Base-by-base conservation (phyloP, 1,140 invertebrate species). In the Phthorimaea operculella region DNA sequence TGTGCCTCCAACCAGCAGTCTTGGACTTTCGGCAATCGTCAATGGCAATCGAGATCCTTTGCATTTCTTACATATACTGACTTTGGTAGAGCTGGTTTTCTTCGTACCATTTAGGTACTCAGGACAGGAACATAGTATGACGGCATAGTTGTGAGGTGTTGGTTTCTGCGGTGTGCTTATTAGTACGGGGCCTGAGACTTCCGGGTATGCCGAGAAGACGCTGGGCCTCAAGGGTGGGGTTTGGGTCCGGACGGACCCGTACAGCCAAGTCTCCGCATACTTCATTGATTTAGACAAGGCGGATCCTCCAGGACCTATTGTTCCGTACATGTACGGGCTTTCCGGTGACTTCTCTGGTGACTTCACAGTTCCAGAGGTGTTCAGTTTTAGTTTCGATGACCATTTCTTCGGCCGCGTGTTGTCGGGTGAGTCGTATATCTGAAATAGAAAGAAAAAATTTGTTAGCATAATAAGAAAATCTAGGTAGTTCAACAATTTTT, bases 181-280 rank as follows among this genome's bases (percentile, higher is more conserved):
- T 55, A 87, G 66, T 17, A 88, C 83, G 33, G 88, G 87, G 18
- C 88, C 86, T 52, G 89, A 74, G 15, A 89, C 83, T 48, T 90
- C 85, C 4, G 87, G 78, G 52, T 87, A 87, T 56, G 87, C 83
- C 36, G 85, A 75, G 70, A 88, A 86, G 47, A 85, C 70, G 57
- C 77, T 81, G 16, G 82, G 79, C 60, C 86, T 74, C n/a, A 77
- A 70, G 53, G 88, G 87, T 49, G 89, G 87, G 2, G 89, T 87
- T 51, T 89, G 87, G 4, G 89, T 87, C 59, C 91, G 84, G 1
- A 92, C 89, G 3, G 91, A 92, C 55, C 92, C 92, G 65, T 94
- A 94, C 1, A 94, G 87, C 92, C 92, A 94, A 33, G 92, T 91
- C 62, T 94, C 92, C 0, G 91, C 91, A 80, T 93, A 94, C 62